Evolutionary conservation across 2,797 vertebrate genomes (phyloP).

Genomic region (Diplodus puntazzo): DNA sequence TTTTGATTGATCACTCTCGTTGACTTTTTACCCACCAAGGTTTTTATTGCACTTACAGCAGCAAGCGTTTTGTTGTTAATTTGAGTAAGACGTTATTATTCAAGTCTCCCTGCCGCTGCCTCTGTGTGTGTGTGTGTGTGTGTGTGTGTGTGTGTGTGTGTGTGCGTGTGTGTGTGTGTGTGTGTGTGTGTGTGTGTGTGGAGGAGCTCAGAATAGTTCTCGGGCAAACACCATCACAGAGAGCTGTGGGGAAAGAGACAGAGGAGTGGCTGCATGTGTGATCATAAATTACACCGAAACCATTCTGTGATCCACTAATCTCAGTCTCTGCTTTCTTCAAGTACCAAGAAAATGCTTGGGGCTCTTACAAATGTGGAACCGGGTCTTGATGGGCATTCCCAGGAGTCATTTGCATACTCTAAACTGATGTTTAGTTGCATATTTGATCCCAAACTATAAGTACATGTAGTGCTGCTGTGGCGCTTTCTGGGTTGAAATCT

Average conservation of each 20-base stretch:
- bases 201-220: not conserved
- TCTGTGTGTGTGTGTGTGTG: not conserved
- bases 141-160: constrained; percentile 15
- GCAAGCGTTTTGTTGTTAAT: not conserved
- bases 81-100: not conserved
- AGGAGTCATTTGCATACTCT: not conserved
- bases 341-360: not conserved
- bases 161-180: not conserved
- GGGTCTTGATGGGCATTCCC: not conserved
- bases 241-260: not conserved
- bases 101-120: not conserved
- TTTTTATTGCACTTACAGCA: constrained; percentile 8
- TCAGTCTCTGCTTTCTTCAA: not conserved
- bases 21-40: not conserved
- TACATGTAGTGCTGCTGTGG: not conserved
- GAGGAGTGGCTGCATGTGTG: not conserved
- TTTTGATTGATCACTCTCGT: not conserved
- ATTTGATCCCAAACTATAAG: not conserved
- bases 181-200: not conserved
- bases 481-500: not conserved
- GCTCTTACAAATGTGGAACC: not conserved
- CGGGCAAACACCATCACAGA: not conserved
- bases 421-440: not conserved
- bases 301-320: not conserved
- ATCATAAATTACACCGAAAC: constrained; percentile 7